Evolutionary conservation across 2,113 vertebrate species (phyloP), one percentile per base, ranked within the genome.

Genomic region (Lampris megalopsis): DNA sequence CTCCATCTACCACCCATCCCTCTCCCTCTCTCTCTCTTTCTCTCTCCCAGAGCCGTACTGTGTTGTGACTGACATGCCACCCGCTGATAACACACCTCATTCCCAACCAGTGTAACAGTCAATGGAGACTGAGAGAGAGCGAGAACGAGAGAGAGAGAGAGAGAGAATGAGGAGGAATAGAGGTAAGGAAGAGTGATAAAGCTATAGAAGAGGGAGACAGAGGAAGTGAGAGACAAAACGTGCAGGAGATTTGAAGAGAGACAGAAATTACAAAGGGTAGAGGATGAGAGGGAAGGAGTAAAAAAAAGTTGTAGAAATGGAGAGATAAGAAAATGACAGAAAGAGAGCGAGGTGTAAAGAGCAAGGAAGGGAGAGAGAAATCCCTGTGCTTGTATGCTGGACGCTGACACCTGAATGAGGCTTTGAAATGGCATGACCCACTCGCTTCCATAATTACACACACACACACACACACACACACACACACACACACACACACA

Each of bases 1-100:
- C 71, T 10, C 3, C 62, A 59, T 72, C n/a, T 56, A 63, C 56
- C 48, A 67, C 50, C 3, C 40, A 68, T 47, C 45, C 76, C 71
- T 74, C 67, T 77, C 38, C 58, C 48, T 50, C 74, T 71, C 62
- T 63, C 63, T 62, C 50, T 47, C 47, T 59, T 75, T 54, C 69
- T 43, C 77, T 65, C 66, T 72, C 62, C 86, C 73, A 70, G 57
- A 68, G 68, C 80, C 79, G 67, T 79, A 79, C 58, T 84, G 81
- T 79, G 71, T 78, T 84, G 77, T 85, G 83, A 85, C 73, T 89
- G 92, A 91, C 90, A 91, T 84, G 83, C 78, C 86, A 75, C 85
- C 90, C 83, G 76, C 89, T 88, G 93, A 92, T 93, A 92, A 90
- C 91, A 86, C 88, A 89, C 85, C 86, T 92, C 86, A 91, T 94